phyloP scores from a whole-genome alignment of 2,888 invertebrate species.

The Bimastos eiseni region DNA sequence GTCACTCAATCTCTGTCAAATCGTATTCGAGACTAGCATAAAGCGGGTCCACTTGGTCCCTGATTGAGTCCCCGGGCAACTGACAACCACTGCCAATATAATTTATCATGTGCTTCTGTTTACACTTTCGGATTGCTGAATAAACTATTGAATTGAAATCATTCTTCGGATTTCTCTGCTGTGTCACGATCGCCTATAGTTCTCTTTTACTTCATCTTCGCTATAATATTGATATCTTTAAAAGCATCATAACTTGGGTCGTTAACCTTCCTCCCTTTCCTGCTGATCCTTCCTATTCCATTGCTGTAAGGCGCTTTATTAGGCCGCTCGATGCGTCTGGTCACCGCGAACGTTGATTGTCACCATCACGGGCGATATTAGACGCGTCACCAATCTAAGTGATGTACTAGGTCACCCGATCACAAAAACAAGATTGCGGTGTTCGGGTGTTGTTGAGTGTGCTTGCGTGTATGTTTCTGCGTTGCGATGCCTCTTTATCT shows the following conservation, averaged over 20 bases:
- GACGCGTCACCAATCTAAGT: neutral
- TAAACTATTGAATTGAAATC: too few relatives aligned
- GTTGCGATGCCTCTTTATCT: neutral
- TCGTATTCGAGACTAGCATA: neutral
- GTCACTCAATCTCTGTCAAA: neutral
- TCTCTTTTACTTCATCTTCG: neutral
- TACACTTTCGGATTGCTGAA: too few relatives aligned
- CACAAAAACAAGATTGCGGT: neutral
- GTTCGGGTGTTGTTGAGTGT: neutral
- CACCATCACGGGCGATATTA: neutral
- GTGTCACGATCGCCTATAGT: neutral
- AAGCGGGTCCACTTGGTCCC: too few relatives aligned
- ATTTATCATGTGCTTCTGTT: too few relatives aligned
- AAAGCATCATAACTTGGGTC: neutral
- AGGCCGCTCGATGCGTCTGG: neutral
- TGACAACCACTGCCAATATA: too few relatives aligned
- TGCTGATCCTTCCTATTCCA: neutral
- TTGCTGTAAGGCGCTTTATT: neutral
- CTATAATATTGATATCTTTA: neutral
- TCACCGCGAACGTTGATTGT: neutral
- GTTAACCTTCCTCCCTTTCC: too few relatives aligned
- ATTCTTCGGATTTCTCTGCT: neutral
- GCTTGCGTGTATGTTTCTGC: neutral
- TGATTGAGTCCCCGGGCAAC: too few relatives aligned
- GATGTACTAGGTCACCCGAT: neutral